Evolutionary conservation across 2,888 invertebrate genomes (phyloP).

Genomic region (Calameuta idolon): DNA sequence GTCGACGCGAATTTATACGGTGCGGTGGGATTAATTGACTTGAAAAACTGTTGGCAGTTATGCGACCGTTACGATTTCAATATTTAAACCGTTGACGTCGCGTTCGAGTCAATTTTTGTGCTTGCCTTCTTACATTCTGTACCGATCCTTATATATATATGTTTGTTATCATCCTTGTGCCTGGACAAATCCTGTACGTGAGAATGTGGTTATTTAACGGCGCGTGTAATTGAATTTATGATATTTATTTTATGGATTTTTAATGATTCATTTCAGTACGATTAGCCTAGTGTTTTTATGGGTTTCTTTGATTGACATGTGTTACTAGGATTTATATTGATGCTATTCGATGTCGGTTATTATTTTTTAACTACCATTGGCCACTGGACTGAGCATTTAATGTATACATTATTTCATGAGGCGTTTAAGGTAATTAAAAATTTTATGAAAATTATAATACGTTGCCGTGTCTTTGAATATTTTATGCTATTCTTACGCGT

Average conservation of each 20-base stretch:
- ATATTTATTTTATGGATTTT: background rate
- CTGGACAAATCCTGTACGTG: background rate
- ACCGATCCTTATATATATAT: background rate
- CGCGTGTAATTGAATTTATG: background rate
- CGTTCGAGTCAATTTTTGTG: background rate
- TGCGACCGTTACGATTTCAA: background rate
- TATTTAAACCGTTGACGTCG: background rate
- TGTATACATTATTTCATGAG: background rate
- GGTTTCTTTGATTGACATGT: background rate
- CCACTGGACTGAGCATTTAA: background rate
- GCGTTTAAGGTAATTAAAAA: background rate
- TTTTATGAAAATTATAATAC: background rate
- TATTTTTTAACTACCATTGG: background rate
- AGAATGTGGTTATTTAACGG: background rate
- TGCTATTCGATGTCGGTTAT: background rate
- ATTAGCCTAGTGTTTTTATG: background rate
- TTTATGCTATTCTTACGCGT: background rate
- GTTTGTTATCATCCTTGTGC: background rate
- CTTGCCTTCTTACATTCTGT: background rate
- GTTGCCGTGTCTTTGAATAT: background rate
- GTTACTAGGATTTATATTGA: background rate
- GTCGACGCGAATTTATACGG: background rate
- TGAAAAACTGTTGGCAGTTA: background rate
- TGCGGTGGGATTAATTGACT: background rate
- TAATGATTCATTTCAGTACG: too few relatives aligned